phyloP scores from a whole-genome alignment of 2,888 invertebrate genomes.

The Catocala nupta region DNA sequence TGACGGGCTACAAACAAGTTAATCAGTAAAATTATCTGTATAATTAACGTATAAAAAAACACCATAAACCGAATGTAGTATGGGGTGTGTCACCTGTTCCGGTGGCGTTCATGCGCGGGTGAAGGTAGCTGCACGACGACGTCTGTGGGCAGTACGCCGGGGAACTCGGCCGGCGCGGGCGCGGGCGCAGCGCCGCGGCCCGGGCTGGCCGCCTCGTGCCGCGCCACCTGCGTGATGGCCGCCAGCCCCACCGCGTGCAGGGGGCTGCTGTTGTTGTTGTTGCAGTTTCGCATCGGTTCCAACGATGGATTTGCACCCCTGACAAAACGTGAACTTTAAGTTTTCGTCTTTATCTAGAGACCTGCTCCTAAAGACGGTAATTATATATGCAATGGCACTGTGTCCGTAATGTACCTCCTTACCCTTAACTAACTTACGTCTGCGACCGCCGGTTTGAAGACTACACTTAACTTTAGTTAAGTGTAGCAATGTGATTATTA shows the following conservation, averaged over 20 bases:
- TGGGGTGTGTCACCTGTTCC: slow-evolving; percentile 56
- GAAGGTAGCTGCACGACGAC: slow-evolving; percentile 82
- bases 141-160: slow-evolving; percentile 83
- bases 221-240: slow-evolving; percentile 92
- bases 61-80: background rate
- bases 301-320: slow-evolving; percentile 73
- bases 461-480: no score
- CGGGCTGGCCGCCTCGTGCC: slow-evolving; percentile 80
- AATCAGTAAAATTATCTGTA: no score
- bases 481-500: no score
- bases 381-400: no score
- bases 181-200: slow-evolving; percentile 36
- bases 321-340: background rate
- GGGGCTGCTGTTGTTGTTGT: slow-evolving; percentile 88
- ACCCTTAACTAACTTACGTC: no score
- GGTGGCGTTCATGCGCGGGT: slow-evolving; percentile 68
- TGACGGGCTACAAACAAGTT: slow-evolving; percentile 58
- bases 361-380: no score
- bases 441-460: no score
- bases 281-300: slow-evolving; percentile 82
- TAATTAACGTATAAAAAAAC: no score
- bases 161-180: slow-evolving; percentile 70
- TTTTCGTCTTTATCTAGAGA: background rate
- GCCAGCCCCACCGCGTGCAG: slow-evolving; percentile 92
- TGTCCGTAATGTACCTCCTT: no score